Percentiles rank a stretch among this genome's conserved stretches.
phyloP scores from a whole-genome alignment of 2,797 vertebrate species.

The Oreochromis mossambicus region DNA sequence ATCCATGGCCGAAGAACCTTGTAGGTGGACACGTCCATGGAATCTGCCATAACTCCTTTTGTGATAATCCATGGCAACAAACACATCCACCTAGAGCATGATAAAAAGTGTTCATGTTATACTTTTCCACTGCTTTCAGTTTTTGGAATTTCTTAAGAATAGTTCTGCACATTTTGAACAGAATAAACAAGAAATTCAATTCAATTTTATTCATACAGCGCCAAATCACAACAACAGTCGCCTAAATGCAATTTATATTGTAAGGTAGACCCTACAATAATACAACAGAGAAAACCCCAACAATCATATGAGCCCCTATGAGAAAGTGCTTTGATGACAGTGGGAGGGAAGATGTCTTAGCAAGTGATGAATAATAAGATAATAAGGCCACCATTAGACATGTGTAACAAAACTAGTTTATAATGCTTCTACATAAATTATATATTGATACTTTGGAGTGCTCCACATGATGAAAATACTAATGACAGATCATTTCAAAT shows the following conservation, averaged over 20 bases:
- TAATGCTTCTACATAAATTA: neutral
- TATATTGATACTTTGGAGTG: neutral
- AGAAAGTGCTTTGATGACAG: neutral
- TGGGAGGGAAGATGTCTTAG: neutral
- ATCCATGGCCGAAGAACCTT: slow-evolving; percentile 80
- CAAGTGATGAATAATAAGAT: neutral
- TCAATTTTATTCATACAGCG: neutral
- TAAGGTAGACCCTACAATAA: neutral
- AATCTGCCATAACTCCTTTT: slow-evolving; percentile 88
- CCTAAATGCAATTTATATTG: neutral
- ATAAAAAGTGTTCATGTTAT: neutral
- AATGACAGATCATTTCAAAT: neutral
- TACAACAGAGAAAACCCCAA: neutral
- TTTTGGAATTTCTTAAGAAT: neutral
- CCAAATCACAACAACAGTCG: neutral
- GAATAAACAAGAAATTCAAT: neutral
- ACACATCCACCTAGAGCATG: slow-evolving; percentile 80
- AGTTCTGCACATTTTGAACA: neutral
- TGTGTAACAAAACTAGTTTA: neutral
- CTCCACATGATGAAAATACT: neutral
- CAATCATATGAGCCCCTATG: neutral
- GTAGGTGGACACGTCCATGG: slow-evolving; percentile 87
- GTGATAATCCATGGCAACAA: slow-evolving; percentile 91
- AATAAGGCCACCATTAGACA: neutral
- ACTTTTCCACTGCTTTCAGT: neutral